Conservation (phyloP, 2,113 vertebrate genomes). For the Pseudolaguvia tuberculata region DNA sequence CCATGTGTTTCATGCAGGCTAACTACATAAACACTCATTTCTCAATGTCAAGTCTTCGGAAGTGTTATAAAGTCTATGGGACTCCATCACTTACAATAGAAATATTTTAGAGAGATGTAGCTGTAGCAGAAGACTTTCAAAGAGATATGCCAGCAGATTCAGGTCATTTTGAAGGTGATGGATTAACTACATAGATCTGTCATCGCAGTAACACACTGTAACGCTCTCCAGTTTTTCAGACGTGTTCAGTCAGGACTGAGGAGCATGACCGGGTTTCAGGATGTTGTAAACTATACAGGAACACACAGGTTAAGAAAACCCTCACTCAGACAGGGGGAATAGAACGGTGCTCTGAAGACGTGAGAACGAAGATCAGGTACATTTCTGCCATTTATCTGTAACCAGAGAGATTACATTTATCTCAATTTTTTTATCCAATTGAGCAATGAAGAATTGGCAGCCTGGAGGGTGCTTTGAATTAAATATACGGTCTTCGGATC, state of each 20-base stretch:
- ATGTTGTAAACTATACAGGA: conserved; percentile 5
- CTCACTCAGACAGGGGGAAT: background rate
- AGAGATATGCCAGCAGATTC: background rate
- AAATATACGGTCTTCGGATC: too few relatives aligned
- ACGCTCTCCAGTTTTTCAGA: background rate
- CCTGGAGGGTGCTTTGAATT: too few relatives aligned
- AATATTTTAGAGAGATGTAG: background rate
- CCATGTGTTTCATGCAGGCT: background rate
- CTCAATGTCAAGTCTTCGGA: background rate
- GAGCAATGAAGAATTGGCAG: too few relatives aligned
- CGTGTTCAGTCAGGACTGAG: background rate
- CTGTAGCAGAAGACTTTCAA: background rate
- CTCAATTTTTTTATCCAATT: too few relatives aligned
- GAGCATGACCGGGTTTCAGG: background rate
- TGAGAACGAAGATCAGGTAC: background rate
- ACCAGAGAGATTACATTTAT: too few relatives aligned
- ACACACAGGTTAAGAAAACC: background rate
- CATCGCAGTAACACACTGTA: background rate
- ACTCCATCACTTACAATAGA: background rate
- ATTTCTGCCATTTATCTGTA: too few relatives aligned
- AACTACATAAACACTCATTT: background rate
- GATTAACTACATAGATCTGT: background rate
- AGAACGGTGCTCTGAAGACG: too few relatives aligned
- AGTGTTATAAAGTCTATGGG: background rate
- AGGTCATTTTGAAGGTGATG: background rate